Conservation (phyloP, 2,888 invertebrate species). For the Campopleginae sp. region DNA sequence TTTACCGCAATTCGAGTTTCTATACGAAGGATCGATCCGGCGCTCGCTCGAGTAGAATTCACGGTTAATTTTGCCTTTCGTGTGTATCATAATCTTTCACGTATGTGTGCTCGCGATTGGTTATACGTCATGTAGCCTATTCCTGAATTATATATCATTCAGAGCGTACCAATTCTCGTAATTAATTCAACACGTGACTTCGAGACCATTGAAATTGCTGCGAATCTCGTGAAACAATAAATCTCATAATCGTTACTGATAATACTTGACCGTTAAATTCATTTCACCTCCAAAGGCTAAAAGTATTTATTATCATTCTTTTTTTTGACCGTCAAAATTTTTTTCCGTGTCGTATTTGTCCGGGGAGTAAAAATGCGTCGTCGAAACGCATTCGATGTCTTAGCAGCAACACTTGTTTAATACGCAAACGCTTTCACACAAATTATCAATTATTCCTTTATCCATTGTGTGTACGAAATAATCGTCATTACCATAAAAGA, state of each 20-base stretch:
- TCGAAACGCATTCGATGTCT: not conserved
- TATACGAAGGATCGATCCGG: slow-evolving; percentile 27
- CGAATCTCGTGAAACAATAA: slow-evolving; percentile 1
- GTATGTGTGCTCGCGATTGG: not conserved
- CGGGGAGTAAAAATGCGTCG: not conserved
- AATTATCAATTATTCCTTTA: not conserved
- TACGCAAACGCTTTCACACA: not conserved
- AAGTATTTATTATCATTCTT: not conserved
- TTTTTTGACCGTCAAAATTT: not conserved
- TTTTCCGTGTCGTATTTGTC: not conserved
- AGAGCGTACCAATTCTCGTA: slow-evolving; percentile 33
- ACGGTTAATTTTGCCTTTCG: slow-evolving; percentile 27
- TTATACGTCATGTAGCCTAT: not conserved
- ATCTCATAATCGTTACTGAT: not conserved
- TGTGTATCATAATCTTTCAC: slow-evolving; percentile 21
- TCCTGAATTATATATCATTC: slow-evolving; percentile 34
- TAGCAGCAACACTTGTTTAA: not conserved
- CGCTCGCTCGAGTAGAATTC: slow-evolving; percentile 19
- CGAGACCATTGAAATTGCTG: slow-evolving; percentile 1
- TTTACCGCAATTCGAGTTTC: slow-evolving; percentile 31
- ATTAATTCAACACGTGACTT: slow-evolving; percentile 45
- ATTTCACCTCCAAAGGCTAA: not conserved
- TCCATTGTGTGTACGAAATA: slow-evolving; percentile 3
- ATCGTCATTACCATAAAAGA: slow-evolving; percentile 9
- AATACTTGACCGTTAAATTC: not conserved